Evolutionary conservation across 2,113 vertebrate genomes (phyloP).

Genomic region (Rhipidura dahli): DNA sequence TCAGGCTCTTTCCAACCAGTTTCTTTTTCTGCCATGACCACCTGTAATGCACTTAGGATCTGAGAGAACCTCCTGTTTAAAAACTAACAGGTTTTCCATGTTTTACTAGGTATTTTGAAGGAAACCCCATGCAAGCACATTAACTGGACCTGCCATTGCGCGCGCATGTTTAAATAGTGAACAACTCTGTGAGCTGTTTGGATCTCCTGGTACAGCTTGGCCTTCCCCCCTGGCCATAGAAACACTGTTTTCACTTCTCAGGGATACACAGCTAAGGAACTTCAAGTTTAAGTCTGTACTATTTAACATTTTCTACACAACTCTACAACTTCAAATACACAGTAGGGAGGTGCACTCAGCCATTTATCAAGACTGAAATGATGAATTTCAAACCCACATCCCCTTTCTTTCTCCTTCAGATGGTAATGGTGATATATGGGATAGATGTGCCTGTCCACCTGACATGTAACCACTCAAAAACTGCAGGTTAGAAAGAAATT

Average conservation of each 20-base stretch:
- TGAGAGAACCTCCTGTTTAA: background rate
- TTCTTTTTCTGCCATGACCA: background rate
- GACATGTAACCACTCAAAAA: background rate
- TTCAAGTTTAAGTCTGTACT: background rate
- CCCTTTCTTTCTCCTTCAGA: background rate
- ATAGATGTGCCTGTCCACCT: background rate
- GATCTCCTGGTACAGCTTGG: background rate
- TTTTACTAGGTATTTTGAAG: background rate
- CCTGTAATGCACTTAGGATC: background rate
- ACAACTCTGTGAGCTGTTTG: background rate
- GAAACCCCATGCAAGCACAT: background rate
- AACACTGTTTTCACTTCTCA: background rate
- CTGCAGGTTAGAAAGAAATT: background rate
- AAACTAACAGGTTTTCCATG: background rate
- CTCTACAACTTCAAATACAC: background rate
- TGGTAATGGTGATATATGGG: background rate
- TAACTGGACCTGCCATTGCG: accelerated
- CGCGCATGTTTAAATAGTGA: accelerated
- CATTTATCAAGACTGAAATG: background rate
- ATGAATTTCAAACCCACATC: background rate
- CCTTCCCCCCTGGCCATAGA: background rate
- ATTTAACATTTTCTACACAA: background rate
- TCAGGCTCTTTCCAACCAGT: background rate
- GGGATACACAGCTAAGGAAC: background rate
- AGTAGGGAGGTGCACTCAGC: background rate